A percentile compares a stretch with the other conserved stretches of the same genome.
phyloP scores from a whole-genome alignment of 2,888 invertebrate species.

The Margaritifera margaritifera region DNA sequence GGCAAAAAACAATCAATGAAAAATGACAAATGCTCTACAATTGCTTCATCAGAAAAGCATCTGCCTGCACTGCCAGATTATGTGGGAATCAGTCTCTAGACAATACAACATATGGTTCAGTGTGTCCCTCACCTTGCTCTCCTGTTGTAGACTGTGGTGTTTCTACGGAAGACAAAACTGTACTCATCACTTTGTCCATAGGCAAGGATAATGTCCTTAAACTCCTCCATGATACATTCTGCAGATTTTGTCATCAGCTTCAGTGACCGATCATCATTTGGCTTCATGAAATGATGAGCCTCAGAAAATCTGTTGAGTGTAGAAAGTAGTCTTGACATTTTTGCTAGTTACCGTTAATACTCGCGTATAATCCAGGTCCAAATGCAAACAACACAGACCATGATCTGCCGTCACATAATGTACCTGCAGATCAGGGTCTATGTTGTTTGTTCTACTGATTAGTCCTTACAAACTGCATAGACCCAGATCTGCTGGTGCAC shows the following conservation, averaged over 20 bases:
- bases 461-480: too few species aligned
- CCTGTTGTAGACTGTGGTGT: constrained; percentile 81
- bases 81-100: not conserved
- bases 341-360: too few species aligned
- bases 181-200: constrained; percentile 99
- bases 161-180: constrained; percentile 85
- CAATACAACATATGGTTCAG: not conserved
- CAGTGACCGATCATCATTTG: constrained; percentile 75
- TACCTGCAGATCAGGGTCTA: too few species aligned
- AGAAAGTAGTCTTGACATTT: too few species aligned
- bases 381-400: too few species aligned
- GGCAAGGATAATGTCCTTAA: constrained; percentile 84
- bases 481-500: too few species aligned
- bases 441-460: too few species aligned
- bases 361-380: too few species aligned
- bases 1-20: not conserved
- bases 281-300: constrained; percentile 71
- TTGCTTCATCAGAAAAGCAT: not conserved
- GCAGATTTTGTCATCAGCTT: constrained; percentile 92
- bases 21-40: not conserved
- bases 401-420: too few species aligned
- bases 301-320: constrained; percentile 68
- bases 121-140: constrained; percentile 76
- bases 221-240: constrained; percentile 85
- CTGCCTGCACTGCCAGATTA: not conserved